Evolutionary conservation across 2,113 vertebrate species (phyloP).

Genomic region (Nipponia nippon): DNA sequence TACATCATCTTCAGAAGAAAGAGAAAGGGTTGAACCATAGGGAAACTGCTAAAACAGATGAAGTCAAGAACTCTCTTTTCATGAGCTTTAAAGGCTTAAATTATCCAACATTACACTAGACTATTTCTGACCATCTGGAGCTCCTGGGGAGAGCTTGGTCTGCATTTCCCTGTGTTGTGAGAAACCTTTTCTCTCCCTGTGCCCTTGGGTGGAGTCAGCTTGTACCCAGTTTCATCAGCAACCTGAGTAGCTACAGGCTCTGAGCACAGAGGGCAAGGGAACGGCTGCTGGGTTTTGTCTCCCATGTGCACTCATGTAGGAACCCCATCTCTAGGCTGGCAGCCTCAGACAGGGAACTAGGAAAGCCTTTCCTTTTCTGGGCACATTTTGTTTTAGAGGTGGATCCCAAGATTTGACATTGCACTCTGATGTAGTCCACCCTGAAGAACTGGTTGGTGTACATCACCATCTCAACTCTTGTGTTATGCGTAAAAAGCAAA

Average conservation of each 20-base stretch:
- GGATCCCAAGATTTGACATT: background rate
- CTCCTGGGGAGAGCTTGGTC: background rate
- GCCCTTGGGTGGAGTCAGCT: background rate
- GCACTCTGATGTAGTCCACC: background rate
- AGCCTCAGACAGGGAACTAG: background rate
- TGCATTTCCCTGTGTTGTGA: background rate
- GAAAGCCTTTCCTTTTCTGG: background rate
- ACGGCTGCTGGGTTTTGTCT: background rate
- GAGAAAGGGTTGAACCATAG: background rate
- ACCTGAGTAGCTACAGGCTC: background rate
- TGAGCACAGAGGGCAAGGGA: background rate
- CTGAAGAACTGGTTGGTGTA: background rate
- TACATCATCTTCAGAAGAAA: background rate
- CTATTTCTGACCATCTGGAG: background rate
- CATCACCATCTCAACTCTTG: background rate
- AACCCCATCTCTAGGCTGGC: background rate
- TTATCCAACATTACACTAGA: background rate
- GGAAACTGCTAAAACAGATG: background rate
- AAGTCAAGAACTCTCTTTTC: background rate
- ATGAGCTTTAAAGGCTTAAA: background rate
- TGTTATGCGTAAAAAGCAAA: background rate
- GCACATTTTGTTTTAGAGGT: background rate
- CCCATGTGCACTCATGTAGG: rapidly evolving
- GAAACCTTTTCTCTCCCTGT: background rate
- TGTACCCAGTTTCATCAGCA: background rate